phyloP scores from a whole-genome alignment of 1,140 invertebrate species.

The Lordiphosa clarofinis region DNA sequence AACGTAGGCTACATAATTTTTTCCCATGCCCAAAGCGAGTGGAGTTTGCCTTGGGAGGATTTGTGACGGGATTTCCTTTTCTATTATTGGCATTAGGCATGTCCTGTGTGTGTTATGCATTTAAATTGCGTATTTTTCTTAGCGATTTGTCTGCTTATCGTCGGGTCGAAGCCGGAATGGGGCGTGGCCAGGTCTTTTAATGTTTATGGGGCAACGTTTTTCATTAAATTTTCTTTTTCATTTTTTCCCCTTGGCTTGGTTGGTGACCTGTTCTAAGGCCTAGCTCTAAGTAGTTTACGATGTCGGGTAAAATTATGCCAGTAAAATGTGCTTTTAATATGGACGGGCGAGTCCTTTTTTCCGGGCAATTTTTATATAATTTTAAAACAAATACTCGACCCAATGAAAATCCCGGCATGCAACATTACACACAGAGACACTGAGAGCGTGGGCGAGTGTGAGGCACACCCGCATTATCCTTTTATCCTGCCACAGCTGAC shows the following conservation, averaged over 20 bases:
- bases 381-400: slow-evolving; percentile 64
- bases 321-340: slow-evolving; percentile 68
- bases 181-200: slow-evolving; percentile 54
- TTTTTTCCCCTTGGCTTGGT: slow-evolving; percentile 1
- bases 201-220: slow-evolving; percentile 76
- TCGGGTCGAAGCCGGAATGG: slow-evolving; percentile 29
- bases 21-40: slow-evolving; percentile 50
- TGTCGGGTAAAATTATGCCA: slow-evolving; percentile 59
- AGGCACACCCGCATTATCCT: slow-evolving; percentile 67
- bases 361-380: slow-evolving; percentile 68
- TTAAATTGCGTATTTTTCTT: slow-evolving; percentile 80
- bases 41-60: slow-evolving; percentile 62
- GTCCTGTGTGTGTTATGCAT: slow-evolving; percentile 80
- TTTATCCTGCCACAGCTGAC: slow-evolving; percentile 66
- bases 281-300: slow-evolving; percentile 72
- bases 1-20: slow-evolving; percentile 69
- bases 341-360: slow-evolving; percentile 34
- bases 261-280: slow-evolving; percentile 41
- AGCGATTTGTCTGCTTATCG: slow-evolving; percentile 79
- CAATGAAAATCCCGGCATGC: slow-evolving; percentile 34
- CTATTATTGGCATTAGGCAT: slow-evolving; percentile 80
- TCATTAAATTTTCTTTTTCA: slow-evolving; percentile 61
- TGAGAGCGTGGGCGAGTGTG: not conserved
- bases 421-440: slow-evolving; percentile 50
- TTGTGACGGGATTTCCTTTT: slow-evolving; percentile 80